Evolutionary conservation across 2,113 vertebrate species (phyloP), one percentile per base, ranked within the genome.

Genomic region (Rhombomys opimus): DNA sequence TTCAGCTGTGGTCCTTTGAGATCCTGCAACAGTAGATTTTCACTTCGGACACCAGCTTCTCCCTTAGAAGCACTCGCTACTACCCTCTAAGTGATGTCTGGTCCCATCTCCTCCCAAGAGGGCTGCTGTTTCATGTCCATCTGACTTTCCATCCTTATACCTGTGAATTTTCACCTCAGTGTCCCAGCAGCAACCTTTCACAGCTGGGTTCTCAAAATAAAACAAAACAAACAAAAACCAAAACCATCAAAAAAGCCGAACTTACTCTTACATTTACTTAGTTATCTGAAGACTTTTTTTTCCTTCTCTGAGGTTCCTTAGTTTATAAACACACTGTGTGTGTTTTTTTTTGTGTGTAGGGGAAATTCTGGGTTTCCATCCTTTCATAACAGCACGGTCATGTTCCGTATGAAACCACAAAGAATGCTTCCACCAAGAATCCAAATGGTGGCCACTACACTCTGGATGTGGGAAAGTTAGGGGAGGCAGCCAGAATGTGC

Each of bases 351-450:
- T 35, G 68, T 57, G 30, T 87, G 52, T n/a, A 76, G 57, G 52
- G 72, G 9, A 8, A 92, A 20, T 59, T 93, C 67, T 93, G 95
- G 14, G 81, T 38, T 96, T 95, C 95, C 4, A 0, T 46, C 93
- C 94, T 97, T 96, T 97, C 95, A 38, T 95, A 95, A 94, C 6
- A 67, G 52, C 46, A 65, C 59, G n/a, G 35, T 89, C 50, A 77
- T 63, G 32, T 87, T 92, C 52, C 35, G 41, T 57, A 63, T 65
- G 78, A 97, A 97, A 96, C 96, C 95, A 91, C 95, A 96, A 95
- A 91, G 90, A 97, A 95, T 96, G 94, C 50, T 92, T 87, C 23
- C 25, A 52, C 50, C 46, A 41, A 96, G 95, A 95, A 89, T 77
- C 57, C 82, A 63, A 68, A 57, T 61, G 67, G 88, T 91, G 94